Evolutionary conservation across 1,140 invertebrate genomes (phyloP).

Genomic region (Druon quercuslanigerum): DNA sequence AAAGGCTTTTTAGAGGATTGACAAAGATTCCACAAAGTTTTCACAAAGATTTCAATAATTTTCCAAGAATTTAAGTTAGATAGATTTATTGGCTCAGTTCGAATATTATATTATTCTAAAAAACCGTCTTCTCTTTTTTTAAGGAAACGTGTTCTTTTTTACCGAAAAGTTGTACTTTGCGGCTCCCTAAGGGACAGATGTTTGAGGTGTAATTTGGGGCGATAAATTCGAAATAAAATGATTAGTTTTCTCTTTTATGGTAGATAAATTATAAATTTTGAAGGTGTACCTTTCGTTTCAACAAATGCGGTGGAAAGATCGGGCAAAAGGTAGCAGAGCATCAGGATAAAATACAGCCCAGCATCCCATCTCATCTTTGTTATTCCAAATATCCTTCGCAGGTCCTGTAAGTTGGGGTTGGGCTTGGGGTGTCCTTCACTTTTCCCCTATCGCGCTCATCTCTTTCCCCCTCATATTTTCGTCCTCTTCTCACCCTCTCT

Average conservation of each 20-base stretch:
- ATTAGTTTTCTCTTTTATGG: not conserved
- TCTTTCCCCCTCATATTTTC: constrained; percentile 47
- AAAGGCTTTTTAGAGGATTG: too few relatives aligned
- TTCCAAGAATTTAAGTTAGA: too few relatives aligned
- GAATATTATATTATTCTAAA: too few relatives aligned
- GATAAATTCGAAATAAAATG: not conserved
- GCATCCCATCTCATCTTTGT: constrained; percentile 65
- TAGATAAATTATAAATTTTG: not conserved
- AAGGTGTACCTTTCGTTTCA: constrained; percentile 58
- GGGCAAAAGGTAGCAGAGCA: constrained; percentile 56
- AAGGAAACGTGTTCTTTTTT: too few relatives aligned
- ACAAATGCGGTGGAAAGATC: constrained; percentile 59
- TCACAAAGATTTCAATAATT: too few relatives aligned
- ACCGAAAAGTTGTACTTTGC: too few relatives aligned
- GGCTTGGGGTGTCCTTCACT: constrained; percentile 10
- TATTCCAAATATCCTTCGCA: constrained; percentile 48
- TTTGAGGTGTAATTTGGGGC: too few relatives aligned
- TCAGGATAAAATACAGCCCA: constrained; percentile 56
- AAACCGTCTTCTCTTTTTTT: too few relatives aligned
- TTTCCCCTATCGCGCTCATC: constrained; percentile 7
- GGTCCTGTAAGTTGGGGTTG: constrained; percentile 38
- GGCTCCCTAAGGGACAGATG: too few relatives aligned
- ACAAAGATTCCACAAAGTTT: too few relatives aligned
- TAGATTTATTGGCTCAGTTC: too few relatives aligned
- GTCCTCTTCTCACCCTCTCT: constrained; percentile 33